A percentile compares a stretch with the other conserved stretches of the same genome.
Evolutionary conservation across 92 coral and sea anemone genomes (phyloP).

Genomic region (Pocillopora meandrina): DNA sequence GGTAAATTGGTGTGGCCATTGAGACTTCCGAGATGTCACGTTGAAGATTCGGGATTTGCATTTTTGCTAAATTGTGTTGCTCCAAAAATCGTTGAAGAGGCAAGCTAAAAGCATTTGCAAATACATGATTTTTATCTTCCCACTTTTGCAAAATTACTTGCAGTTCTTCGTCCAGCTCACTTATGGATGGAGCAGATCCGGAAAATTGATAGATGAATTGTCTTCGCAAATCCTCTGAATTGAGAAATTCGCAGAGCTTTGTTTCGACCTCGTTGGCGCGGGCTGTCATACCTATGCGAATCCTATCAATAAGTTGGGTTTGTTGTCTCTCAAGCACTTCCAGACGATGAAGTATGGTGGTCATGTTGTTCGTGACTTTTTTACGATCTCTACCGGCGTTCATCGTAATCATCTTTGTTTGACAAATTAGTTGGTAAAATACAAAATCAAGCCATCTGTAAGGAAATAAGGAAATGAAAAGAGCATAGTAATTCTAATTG

Average conservation of each 20-base stretch:
- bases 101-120: slow-evolving; percentile 13
- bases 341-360: not conserved
- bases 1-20: not conserved
- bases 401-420: slow-evolving; percentile 12
- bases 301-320: not conserved
- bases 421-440: slow-evolving; percentile 10
- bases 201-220: slow-evolving; percentile 4
- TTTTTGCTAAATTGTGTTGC: slow-evolving; percentile 1
- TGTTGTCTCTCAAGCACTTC: slow-evolving; percentile 9
- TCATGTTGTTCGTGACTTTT: not conserved
- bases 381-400: slow-evolving; percentile 20
- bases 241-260: slow-evolving; percentile 7
- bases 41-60: slow-evolving; percentile 16
- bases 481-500: too few species aligned
- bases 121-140: slow-evolving; percentile 36
- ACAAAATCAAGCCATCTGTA: slow-evolving; percentile 49
- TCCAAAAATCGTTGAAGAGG: slow-evolving; percentile 9
- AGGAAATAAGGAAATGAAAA: not conserved
- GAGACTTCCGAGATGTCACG: not conserved
- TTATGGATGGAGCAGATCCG: slow-evolving; percentile 14
- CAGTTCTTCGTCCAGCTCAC: not conserved
- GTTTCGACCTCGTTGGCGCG: not conserved
- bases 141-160: slow-evolving; percentile 12
- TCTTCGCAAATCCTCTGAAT: not conserved
- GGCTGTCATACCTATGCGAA: not conserved